Base-by-base conservation (phyloP, 30 jellyfish, hydroid and myxozoan species). In the Aurelia sp. region DNA sequence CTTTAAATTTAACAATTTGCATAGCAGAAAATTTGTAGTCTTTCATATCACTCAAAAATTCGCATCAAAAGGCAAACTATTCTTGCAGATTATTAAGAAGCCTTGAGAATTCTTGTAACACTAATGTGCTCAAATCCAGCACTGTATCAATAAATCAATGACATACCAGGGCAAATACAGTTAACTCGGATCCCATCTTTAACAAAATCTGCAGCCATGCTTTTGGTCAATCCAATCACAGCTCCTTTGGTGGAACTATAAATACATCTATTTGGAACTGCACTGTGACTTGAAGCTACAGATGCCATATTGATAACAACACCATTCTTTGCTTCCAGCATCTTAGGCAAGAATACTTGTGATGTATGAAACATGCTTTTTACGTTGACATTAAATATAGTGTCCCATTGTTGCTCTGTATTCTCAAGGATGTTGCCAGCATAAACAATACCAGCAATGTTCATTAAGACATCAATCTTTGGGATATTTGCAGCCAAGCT, bases 151-250 rank as follows among this genome's bases (percentile, higher is more conserved):
- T 18, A 12, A 68, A 8, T 40, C 0, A 74, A n/a, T 2, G 20
- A 7, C 80, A 11, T 55, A 88, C 97, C 97, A 68, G 97, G 97
- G 60, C 97, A 88, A 41, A 88, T 88, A 76, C 91, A 67, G 71
- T 88, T 88, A 51, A 89, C 82, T 24, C 97, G 68, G 50, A 88
- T 80, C 30, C 97, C 97, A 15, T 88, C 88, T 18, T 72, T 79
- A 22, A 71, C 97, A 70, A 78, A 88, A 52, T 88, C 97, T 4
- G 86, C 97, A 19, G 97, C 97, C 83, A 88, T 80, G 47, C 91
- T 72, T 66, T 88, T 88, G 24, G 97, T 80, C 51, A 88, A 33
- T 33, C 92, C 97, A 55, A 88, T 79, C 67, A 88, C 97, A 11
- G 97, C 97, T 19, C 91, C 97, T 33, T 88, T 88, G 52, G 88